Evolutionary conservation across 2,797 vertebrate genomes (phyloP).

Genomic region (Mycteria americana): DNA sequence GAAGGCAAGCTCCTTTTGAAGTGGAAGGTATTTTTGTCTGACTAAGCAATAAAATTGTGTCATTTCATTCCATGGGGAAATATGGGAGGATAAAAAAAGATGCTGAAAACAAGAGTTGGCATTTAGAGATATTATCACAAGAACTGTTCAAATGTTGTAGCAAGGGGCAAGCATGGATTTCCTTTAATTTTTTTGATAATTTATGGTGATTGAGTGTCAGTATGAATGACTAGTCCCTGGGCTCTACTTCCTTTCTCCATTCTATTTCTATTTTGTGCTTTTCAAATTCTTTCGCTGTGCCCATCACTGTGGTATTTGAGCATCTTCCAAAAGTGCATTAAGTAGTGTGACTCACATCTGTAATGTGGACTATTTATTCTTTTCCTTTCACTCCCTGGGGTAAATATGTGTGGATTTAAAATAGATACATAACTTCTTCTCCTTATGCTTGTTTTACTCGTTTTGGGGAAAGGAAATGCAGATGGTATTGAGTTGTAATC

Average conservation of each 20-base stretch:
- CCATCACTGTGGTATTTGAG: constrained; percentile 48
- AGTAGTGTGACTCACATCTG: constrained; percentile 62
- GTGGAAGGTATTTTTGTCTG: constrained; percentile 59
- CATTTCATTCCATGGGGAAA: constrained; percentile 42
- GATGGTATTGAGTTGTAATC: constrained; percentile 58
- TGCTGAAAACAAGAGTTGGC: constrained; percentile 17
- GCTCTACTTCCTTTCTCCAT: not conserved
- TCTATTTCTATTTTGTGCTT: constrained; percentile 49
- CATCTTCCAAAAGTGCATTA: constrained; percentile 58
- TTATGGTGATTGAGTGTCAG: constrained; percentile 19
- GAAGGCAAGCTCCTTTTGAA: constrained; percentile 59
- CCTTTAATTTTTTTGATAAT: not conserved
- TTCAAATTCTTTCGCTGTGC: not conserved
- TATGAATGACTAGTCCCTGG: constrained; percentile 39
- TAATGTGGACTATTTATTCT: constrained; percentile 59
- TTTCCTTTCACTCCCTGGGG: constrained; percentile 44
- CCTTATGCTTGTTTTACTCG: constrained; percentile 26
- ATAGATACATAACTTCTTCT: constrained; percentile 19
- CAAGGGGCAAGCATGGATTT: not conserved
- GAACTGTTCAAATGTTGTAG: not conserved
- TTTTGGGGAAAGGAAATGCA: constrained; percentile 34
- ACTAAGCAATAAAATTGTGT: constrained; percentile 57
- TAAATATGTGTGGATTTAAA: constrained; percentile 63
- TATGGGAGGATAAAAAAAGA: not conserved
- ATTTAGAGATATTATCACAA: not conserved